Evolutionary conservation across 2,888 invertebrate species (phyloP), one percentile per base, ranked within the genome.

Genomic region (Oscheius sp.): DNA sequence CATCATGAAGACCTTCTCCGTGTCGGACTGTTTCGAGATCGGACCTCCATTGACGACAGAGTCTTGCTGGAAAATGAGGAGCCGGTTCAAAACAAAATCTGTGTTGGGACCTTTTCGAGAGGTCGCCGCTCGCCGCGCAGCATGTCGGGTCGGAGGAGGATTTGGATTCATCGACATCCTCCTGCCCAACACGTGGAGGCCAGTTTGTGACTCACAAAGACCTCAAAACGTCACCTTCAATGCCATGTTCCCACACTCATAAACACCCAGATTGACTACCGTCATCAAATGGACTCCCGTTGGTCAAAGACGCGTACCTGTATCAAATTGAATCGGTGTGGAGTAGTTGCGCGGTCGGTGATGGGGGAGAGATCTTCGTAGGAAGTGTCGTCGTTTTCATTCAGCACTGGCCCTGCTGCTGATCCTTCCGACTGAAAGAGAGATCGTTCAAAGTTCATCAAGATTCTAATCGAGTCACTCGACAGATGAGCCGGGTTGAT

Each of bases 1-100:
- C 85, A 85, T 86, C 82, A 86, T 84, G 15, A 78, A 68, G 20
- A 79, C 79, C 65, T 86, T 85, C 63, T 85, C 85, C 20, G 85
- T 86, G 67, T 85, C 79, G 27, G 85, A 85, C 48, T 84, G 82
- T 63, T 86, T 85, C 55, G 84, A 77, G 46, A 85, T 73, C 6
- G 81, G 75, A 8, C 74, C 72, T 17, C 73, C 73, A 70, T 79
- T 73, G 23, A 75, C 76, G 4, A 75, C 79, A 29, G 81, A 79
- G 61, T 81, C 81, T 76, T 81, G 81, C 75, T 81, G 75, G n/a
- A n/a, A n/a, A n/a, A n/a, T n/a, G n/a, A n/a, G n/a, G n/a, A n/a
- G n/a, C n/a, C n/a, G n/a, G n/a, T n/a, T n/a, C n/a, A n/a, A 42
- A 42, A 42, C n/a, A 42, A 42, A 42, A 42, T 20, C 15, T 17